Conservation (phyloP, 2,888 invertebrate genomes). For the Cheilosia grossa region DNA sequence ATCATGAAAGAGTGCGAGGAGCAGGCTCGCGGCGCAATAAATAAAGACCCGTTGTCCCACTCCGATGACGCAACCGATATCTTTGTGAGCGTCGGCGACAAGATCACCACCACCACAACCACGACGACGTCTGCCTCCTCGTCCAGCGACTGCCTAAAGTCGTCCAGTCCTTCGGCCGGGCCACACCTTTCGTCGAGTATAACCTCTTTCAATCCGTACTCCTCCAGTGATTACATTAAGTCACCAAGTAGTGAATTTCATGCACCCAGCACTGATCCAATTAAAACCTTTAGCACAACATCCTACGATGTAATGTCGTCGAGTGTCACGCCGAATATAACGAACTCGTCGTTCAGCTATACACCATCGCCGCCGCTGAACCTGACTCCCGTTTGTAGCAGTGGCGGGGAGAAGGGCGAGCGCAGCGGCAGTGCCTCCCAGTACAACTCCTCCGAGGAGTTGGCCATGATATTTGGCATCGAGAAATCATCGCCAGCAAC, state of each 20-base stretch:
- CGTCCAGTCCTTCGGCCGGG: slow-evolving; percentile 81
- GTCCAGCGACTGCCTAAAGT: slow-evolving; percentile 82
- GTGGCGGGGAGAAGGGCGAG: slow-evolving; percentile 70
- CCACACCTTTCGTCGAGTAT: slow-evolving; percentile 82
- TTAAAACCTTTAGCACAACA: slow-evolving; percentile 83
- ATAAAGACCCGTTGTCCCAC: slow-evolving; percentile 38
- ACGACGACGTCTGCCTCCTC: slow-evolving; percentile 81
- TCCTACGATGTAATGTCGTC: slow-evolving; percentile 82
- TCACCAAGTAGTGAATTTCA: slow-evolving; percentile 83
- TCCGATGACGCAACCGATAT: slow-evolving; percentile 76
- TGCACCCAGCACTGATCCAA: slow-evolving; percentile 83
- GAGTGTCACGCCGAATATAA: slow-evolving; percentile 79
- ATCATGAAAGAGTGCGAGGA: slow-evolving; percentile 83
- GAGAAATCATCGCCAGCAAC: slow-evolving; percentile 78
- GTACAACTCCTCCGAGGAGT: slow-evolving; percentile 87
- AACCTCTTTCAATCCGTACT: slow-evolving; percentile 83
- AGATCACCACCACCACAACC: slow-evolving; percentile 74
- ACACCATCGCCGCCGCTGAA: slow-evolving; percentile 80
- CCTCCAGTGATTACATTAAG: slow-evolving; percentile 83
- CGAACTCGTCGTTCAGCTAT: slow-evolving; percentile 78
- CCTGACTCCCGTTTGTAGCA: slow-evolving; percentile 78
- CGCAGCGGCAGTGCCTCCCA: slow-evolving; percentile 84
- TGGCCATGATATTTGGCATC: slow-evolving; percentile 86
- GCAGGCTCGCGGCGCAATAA: slow-evolving; percentile 76
- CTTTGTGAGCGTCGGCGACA: slow-evolving; percentile 58